These are phyloP conservation scores for Podarcis cretensis DNA, from an alignment of 2,113 vertebrate species.

Conservation along the genomic window DNA sequence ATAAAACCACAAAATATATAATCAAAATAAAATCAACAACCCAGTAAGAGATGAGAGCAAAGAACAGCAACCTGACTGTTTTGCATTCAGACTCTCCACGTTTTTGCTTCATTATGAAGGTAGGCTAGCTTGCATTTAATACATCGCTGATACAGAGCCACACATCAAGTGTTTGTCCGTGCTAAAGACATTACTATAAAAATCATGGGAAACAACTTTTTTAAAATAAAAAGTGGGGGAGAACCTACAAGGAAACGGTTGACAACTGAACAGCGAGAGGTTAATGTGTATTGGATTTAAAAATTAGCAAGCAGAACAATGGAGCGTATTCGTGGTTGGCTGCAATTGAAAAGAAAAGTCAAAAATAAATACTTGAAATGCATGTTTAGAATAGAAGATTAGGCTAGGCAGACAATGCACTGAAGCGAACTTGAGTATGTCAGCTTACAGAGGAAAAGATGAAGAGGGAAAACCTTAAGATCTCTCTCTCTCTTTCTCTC, in stretches of 20 bases:
- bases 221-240: neutral
- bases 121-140: neutral
- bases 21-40: no score
- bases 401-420: neutral
- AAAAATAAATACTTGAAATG: constrained; percentile 24
- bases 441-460: neutral
- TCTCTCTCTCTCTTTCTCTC: neutral
- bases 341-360: constrained; percentile 12
- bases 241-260: neutral
- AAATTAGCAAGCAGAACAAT: constrained; percentile 38
- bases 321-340: neutral
- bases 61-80: neutral
- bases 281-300: constrained; percentile 16
- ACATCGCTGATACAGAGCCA: neutral
- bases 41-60: neutral
- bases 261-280: neutral
- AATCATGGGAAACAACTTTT: neutral
- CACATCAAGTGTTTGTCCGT: neutral
- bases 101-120: neutral
- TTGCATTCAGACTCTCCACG: fast-evolving
- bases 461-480: neutral
- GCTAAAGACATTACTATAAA: constrained; percentile 11
- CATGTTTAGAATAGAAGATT: constrained; percentile 3
- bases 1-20: no score
- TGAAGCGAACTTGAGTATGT: neutral